Evolutionary conservation across 2,797 vertebrate genomes (phyloP).

Genomic region (Anguilla pacifica): DNA sequence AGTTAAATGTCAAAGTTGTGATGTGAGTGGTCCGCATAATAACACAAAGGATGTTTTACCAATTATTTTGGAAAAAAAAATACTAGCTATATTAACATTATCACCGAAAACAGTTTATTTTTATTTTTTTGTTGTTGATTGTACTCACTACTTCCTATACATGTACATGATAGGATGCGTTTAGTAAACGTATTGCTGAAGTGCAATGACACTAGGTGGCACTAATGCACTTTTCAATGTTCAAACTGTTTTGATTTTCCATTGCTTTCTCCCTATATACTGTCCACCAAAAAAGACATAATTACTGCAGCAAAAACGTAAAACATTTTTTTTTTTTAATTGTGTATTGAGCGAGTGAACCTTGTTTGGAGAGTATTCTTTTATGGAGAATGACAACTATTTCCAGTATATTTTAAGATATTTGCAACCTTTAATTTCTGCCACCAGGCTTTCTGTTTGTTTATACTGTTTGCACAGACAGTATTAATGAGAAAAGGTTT

Average conservation of each 20-base stretch:
- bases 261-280: neutral
- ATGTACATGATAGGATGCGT: neutral
- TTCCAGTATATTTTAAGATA: too few relatives aligned
- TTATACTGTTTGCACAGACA: slow-evolving; percentile 15
- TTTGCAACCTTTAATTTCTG: neutral
- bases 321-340: neutral
- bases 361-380: neutral
- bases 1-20: neutral
- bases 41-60: neutral
- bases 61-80: neutral
- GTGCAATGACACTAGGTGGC: slow-evolving; percentile 66
- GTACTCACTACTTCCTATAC: neutral
- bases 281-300: neutral
- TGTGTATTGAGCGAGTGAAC: neutral
- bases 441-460: neutral
- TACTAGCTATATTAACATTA: neutral
- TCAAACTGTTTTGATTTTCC: neutral
- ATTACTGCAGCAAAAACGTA: neutral
- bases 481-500: slow-evolving; percentile 1
- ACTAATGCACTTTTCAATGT: slow-evolving; percentile 60
- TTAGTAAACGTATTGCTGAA: neutral
- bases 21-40: neutral
- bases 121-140: neutral
- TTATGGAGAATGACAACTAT: neutral
- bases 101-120: neutral